Evolutionary conservation across 2,888 invertebrate species (phyloP), one percentile per base, ranked within the genome.

Genomic region (Caenorhabditis parvicauda): DNA sequence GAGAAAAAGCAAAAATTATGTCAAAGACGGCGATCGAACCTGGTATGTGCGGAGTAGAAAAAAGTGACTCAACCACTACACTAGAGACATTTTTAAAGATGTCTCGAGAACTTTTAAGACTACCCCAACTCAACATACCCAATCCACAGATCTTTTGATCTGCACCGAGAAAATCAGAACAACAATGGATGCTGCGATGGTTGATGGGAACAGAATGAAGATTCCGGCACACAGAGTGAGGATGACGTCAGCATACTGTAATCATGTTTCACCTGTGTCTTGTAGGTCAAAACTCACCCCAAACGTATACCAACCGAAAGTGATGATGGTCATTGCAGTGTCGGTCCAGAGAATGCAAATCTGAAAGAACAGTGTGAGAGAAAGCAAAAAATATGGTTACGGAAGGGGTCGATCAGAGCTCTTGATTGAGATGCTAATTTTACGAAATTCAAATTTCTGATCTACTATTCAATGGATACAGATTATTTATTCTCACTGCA

Each of bases 301-400:
- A 42, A 77, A 70, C 9, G 42, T 37, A 37, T 44, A 42, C 50
- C 55, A 70, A 12, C 77, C 77, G 24, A 70, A 63, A 25, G 74
- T 55, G 27, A 64, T 55, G 48, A 76, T 57, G 12, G 74, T 75
- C 32, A 74, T 38, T 1, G 77, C 66, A 4, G 70, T 54, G 48
- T 76, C 73, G 14, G 65, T 59, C 76, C 76, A 76, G 21, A 66
- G 19, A 22, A 76, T 57, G 47, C 74, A 72, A 12, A 74, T 64
- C 65, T 68, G 28, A 50, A 53, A 3, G 19, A 28, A 7, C 12
- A 6, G 3, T 2, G 19, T 29, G 7, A 25, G 24, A 25, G 21
- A 1, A 2, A 22, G 44, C n/a, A n/a, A n/a, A n/a, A n/a, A n/a
- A n/a, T n/a, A n/a, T n/a, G n/a, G n/a, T n/a, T n/a, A n/a, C n/a